Evolutionary conservation across 2,113 vertebrate species (phyloP).

Genomic region (Podarcis raffonei): DNA sequence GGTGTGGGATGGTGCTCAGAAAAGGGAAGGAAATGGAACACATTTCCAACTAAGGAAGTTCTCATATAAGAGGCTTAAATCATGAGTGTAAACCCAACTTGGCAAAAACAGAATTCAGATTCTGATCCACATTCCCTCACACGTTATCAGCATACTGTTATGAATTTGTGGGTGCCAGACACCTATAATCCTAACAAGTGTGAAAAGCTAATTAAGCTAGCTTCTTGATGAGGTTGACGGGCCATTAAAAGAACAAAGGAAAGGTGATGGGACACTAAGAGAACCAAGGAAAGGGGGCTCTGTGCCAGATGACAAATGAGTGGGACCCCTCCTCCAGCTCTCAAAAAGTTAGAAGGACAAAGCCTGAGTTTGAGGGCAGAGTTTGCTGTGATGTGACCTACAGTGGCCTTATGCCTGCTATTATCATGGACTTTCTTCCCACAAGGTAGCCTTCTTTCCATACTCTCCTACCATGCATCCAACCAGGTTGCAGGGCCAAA

Average conservation of each 20-base stretch:
- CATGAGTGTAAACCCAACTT: neutral
- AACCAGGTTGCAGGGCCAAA: too few relatives aligned
- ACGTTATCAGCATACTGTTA: neutral
- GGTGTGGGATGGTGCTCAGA: neutral
- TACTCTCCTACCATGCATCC: too few relatives aligned
- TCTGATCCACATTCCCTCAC: neutral
- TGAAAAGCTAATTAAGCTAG: too few relatives aligned
- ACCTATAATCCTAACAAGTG: too few relatives aligned
- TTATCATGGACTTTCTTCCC: too few relatives aligned
- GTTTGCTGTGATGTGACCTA: neutral
- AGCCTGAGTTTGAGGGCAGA: neutral
- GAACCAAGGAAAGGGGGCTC: too few relatives aligned
- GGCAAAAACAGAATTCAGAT: neutral
- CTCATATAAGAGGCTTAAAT: neutral
- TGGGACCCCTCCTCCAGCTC: too few relatives aligned
- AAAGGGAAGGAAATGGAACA: neutral
- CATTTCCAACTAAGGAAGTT: neutral
- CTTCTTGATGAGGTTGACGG: neutral
- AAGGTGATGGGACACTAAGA: too few relatives aligned
- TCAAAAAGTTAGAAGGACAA: too few relatives aligned
- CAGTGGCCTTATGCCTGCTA: neutral
- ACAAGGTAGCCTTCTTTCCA: too few relatives aligned
- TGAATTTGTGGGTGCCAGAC: too few relatives aligned
- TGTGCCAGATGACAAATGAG: too few relatives aligned
- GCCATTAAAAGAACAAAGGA: neutral